Conservation (phyloP, 1,140 invertebrate species). For the Tetramorium parvispinum region DNA sequence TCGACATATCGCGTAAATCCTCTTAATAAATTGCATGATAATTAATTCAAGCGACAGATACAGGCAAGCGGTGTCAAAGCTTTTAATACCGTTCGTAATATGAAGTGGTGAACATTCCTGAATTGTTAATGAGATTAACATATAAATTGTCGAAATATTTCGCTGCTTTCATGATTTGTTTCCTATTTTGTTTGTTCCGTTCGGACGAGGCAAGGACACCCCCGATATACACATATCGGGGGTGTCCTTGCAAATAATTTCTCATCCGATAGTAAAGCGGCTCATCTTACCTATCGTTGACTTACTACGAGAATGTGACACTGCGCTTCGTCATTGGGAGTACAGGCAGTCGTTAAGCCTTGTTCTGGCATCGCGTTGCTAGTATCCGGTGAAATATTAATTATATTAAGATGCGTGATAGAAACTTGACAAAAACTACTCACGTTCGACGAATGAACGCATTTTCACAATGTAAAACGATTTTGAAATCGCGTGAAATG, state of each 20-base stretch:
- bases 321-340: constrained; percentile 46
- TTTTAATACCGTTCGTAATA: constrained; percentile 45
- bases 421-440: constrained; percentile 9
- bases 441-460: neutral
- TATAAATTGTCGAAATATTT: constrained; percentile 37
- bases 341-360: constrained; percentile 48
- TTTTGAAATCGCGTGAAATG: neutral
- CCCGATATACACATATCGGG: neutral
- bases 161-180: neutral
- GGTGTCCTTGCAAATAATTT: constrained; percentile 32
- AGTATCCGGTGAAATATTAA: constrained; percentile 48
- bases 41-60: constrained; percentile 41
- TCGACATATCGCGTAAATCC: constrained; percentile 50
- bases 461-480: neutral
- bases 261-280: constrained; percentile 47
- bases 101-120: constrained; percentile 26
- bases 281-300: constrained; percentile 51
- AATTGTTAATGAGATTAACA: constrained; percentile 49
- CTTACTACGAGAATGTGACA: constrained; percentile 52
- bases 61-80: constrained; percentile 29
- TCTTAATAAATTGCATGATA: constrained; percentile 57
- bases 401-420: constrained; percentile 10
- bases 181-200: neutral
- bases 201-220: too few species aligned
- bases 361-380: constrained; percentile 47